Evolutionary conservation across 2,797 vertebrate species (phyloP).

Genomic region (Thaleichthys pacificus): DNA sequence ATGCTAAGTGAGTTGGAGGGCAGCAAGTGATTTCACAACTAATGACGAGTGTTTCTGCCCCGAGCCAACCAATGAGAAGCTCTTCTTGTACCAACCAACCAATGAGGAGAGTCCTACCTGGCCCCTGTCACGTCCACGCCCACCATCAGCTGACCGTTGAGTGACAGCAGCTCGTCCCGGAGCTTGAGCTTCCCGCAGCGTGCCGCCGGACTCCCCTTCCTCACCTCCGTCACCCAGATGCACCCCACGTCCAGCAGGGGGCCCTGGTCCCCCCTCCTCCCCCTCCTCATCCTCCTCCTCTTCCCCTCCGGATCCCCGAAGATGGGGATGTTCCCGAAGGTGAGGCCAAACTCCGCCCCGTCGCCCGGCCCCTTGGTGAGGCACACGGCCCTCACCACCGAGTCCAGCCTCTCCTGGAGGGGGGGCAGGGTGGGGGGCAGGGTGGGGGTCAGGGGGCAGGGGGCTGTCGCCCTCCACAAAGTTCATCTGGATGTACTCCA

Average conservation of each 20-base stretch:
- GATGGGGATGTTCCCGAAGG: constrained; percentile 94
- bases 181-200: constrained; percentile 85
- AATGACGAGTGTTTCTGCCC: no score
- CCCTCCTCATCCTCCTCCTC: constrained; percentile 78
- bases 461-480: constrained; percentile 76
- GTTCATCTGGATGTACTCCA: constrained; percentile 93
- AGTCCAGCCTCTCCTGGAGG: constrained; percentile 64
- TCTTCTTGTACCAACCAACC: no score
- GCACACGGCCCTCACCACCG: constrained; percentile 85
- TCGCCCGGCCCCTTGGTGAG: constrained; percentile 79
- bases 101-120: constrained; percentile 76
- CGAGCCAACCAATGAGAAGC: no score
- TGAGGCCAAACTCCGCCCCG: constrained; percentile 82
- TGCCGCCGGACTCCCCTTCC: constrained; percentile 88
- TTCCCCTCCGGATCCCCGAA: constrained; percentile 91
- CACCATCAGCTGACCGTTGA: constrained; percentile 96
- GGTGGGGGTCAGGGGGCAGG: constrained; percentile 1
- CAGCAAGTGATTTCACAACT: no score
- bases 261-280: constrained; percentile 79
- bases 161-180: constrained; percentile 89
- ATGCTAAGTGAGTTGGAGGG: no score
- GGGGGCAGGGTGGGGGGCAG: background rate
- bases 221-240: constrained; percentile 96
- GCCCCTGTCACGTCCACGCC: constrained; percentile 92
- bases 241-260: constrained; percentile 90